Conservation (phyloP, 2,113 vertebrate species). For the Casuarius casuarius region DNA sequence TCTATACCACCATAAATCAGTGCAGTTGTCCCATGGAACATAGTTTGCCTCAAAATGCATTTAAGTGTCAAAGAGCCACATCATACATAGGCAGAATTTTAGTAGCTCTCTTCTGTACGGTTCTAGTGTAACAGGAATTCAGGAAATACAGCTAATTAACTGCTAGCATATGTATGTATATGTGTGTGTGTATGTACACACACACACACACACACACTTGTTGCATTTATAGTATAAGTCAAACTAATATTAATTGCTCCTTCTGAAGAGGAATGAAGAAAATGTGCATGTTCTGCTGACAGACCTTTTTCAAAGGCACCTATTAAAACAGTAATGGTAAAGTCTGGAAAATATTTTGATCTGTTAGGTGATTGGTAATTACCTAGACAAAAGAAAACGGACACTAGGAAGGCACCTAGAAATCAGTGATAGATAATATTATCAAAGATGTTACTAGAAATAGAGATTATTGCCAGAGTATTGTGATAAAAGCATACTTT, state of each 20-base stretch:
- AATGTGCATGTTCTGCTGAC: neutral
- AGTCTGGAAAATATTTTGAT: neutral
- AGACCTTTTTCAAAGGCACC: neutral
- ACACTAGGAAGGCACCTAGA: neutral
- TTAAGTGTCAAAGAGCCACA: neutral
- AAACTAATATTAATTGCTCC: neutral
- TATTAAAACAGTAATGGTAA: neutral
- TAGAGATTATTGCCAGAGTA: neutral
- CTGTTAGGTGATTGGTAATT: neutral
- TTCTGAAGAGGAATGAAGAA: neutral
- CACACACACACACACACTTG: neutral
- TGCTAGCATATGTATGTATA: neutral
- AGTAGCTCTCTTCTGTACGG: neutral
- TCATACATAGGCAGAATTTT: neutral
- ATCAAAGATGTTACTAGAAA: neutral
- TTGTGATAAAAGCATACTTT: rapidly evolving
- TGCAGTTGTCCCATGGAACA: neutral
- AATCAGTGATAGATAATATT: neutral
- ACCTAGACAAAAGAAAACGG: neutral
- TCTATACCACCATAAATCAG: neutral
- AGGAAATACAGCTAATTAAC: neutral
- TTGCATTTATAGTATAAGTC: neutral
- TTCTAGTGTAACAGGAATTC: neutral
- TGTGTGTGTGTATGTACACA: neutral
- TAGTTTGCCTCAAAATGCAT: neutral